Evolutionary conservation across 2,888 invertebrate species (phyloP), one percentile per base, ranked within the genome.

Genomic region (Myopa testacea): DNA sequence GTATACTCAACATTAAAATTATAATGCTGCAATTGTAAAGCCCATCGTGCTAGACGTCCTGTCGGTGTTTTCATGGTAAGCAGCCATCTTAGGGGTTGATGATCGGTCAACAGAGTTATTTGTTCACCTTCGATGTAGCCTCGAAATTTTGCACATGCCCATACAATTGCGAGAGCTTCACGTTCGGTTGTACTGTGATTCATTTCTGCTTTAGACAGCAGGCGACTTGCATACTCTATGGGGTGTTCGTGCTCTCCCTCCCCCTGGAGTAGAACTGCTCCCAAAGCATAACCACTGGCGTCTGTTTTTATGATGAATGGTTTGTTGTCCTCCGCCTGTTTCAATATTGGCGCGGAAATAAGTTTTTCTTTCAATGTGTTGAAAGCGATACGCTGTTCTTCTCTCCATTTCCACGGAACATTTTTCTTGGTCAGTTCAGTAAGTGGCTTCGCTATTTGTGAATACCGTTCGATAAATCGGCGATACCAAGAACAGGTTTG

Each of bases 81-180:
- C n/a, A 91, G 79, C 88, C 89, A 91, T 84, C 88, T 88, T 50
- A 91, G 82, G 0, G 90, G 88, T 79, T 89, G 86, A 76, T 91
- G 91, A 78, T 91, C 91, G 0, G 89, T 90, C 1, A 85, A 79
- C 0, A 90, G 7, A 38, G 71, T 75, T 1, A 77, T 60, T n/a
- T 62, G 10, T 14, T 83, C 58, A 0, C 87, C 86, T 73, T 89
- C 88, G 1, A 91, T 79, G 78, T 88, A 91, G 0, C 85, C 86
- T 37, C 88, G 78, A 78, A 88, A 90, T 78, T 89, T 89, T 7
- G 82, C 68, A 0, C 88, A 80, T 4, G 86, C 86, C 82, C 83
- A 89, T 7, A 81, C 80, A 8, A 82, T 81, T 85, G 12, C 80
- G 10, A 87, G 78, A 0, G 84, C 85, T 81, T 90, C 90, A 16